Evolutionary conservation across 2,888 invertebrate species (phyloP), one percentile per base, ranked within the genome.

Genomic region (Linnaemya vulpina): DNA sequence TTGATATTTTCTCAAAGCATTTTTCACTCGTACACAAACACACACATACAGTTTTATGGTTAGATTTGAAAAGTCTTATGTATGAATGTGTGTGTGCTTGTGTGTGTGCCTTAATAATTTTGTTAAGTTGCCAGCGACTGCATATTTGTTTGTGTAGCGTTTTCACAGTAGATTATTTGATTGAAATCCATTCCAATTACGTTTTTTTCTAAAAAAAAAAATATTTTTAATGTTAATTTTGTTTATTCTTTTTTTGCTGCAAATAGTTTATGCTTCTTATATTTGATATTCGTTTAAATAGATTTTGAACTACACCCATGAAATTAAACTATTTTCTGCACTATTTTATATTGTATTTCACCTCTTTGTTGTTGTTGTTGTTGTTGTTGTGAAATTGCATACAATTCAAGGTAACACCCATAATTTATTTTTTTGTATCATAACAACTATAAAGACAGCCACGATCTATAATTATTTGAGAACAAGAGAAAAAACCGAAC

Each of bases 301-400:
- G 63, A 75, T 79, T 82, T 78, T 79, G 82, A 85, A 85, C 82
- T 85, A 85, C 82, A 85, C 85, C 85, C 85, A 85, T 85, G 82
- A 85, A 82, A 82, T 85, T 82, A 85, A 85, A 85, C 38, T 75
- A 75, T 71, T 85, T 75, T 78, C 51, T 76, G 43, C 35, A 49
- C 38, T 65, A 58, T 43, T 73, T 67, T 65, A 7, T 38, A 40
- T 53, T 5, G 46, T 58, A 58, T 49, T 49, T 60, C 58, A 71
- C 30, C 20, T 35, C 22, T 3, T 1, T 22, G n/a, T n/a, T n/a
- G n/a, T 30, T 49, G 49, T 53, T 38, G 51, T 65, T 49, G 17
- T 17, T 40, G 20, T 40, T 35, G 43, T 63, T 73, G 40, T 53
- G 10, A 79, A 75, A 85, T 67, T 79, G 71, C 78, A 71, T 65